Conservation (phyloP, 2,888 invertebrate species). For the Sycophila texana region DNA sequence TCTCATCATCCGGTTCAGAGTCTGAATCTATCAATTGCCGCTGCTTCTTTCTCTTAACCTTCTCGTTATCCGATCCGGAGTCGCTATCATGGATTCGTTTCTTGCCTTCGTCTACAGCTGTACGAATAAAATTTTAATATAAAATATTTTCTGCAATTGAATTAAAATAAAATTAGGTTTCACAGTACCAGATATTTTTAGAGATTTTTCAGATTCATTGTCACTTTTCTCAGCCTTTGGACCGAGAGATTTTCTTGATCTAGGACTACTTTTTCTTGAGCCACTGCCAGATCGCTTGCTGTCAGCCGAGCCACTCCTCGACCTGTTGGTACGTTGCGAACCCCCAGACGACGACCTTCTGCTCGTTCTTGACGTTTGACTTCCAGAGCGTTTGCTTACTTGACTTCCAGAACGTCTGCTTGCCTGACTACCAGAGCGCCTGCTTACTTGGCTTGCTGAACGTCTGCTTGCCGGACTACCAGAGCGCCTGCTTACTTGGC, state of each 20-base stretch:
- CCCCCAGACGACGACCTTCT: slow-evolving; percentile 65
- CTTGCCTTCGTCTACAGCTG: slow-evolving; percentile 51
- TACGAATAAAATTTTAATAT: not conserved
- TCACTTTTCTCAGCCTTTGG: slow-evolving; percentile 68
- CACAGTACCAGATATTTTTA: slow-evolving; percentile 61
- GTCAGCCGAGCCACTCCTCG: slow-evolving; percentile 66
- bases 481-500: slow-evolving; percentile 63
- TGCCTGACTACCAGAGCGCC: slow-evolving; percentile 71
- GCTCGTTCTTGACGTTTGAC: slow-evolving; percentile 49
- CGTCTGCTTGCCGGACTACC: slow-evolving; percentile 61
- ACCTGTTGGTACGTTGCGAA: slow-evolving; percentile 62
- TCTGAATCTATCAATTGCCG: slow-evolving; percentile 82
- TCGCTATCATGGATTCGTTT: slow-evolving; percentile 70
- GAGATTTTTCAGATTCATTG: slow-evolving; percentile 67
- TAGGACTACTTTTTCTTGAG: slow-evolving; percentile 53
- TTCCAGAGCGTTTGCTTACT: slow-evolving; percentile 64
- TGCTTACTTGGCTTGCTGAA: slow-evolving; percentile 59
- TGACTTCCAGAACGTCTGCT: slow-evolving; percentile 72
- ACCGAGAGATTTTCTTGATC: slow-evolving; percentile 58
- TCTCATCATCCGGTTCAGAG: slow-evolving; percentile 79
- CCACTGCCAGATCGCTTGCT: slow-evolving; percentile 56
- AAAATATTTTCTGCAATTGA: not conserved
- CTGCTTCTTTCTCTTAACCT: slow-evolving; percentile 76
- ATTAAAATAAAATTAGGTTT: slow-evolving; percentile 3
- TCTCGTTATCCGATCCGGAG: slow-evolving; percentile 68